phyloP scores from a whole-genome alignment of 35 echinoderm and acorn worm species.

The Apostichopus californicus region DNA sequence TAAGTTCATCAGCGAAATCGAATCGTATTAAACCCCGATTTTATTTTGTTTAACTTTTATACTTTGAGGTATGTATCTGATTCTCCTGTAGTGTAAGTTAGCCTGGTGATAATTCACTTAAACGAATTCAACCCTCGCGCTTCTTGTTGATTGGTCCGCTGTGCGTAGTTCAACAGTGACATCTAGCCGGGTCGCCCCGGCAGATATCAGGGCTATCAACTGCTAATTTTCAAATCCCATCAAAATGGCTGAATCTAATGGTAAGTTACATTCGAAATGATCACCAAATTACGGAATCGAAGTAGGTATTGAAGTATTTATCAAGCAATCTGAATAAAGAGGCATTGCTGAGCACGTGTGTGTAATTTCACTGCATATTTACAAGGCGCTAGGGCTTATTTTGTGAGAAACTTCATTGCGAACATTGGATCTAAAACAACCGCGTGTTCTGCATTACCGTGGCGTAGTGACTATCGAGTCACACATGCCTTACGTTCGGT shows the following conservation, averaged over 20 bases:
- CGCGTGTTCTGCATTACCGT: constrained; percentile 17
- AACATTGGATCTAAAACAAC: not conserved
- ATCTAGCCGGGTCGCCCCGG: constrained; percentile 26
- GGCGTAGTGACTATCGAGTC: constrained; percentile 3
- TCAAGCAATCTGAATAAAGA: not conserved
- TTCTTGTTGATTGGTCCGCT: constrained; percentile 29
- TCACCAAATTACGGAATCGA: not conserved
- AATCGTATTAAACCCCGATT: not conserved
- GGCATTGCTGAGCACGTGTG: not conserved
- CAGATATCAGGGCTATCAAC: constrained; percentile 29
- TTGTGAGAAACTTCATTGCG: not conserved
- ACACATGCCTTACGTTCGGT: constrained; percentile 11
- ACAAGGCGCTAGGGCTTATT: no score
- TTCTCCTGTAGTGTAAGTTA: not conserved
- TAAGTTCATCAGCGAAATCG: not conserved
- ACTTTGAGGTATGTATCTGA: not conserved
- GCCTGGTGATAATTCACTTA: constrained; percentile 1
- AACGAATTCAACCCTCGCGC: constrained; percentile 15
- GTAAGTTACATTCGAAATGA: constrained; percentile 16
- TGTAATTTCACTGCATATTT: not conserved
- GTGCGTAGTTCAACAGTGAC: constrained; percentile 41
- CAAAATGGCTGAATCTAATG: constrained; percentile 28
- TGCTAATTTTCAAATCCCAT: not conserved
- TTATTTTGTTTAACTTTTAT: not conserved
- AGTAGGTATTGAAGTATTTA: no score